Evolutionary conservation across 2,888 invertebrate species (phyloP).

Genomic region (Cephus rjabovi): DNA sequence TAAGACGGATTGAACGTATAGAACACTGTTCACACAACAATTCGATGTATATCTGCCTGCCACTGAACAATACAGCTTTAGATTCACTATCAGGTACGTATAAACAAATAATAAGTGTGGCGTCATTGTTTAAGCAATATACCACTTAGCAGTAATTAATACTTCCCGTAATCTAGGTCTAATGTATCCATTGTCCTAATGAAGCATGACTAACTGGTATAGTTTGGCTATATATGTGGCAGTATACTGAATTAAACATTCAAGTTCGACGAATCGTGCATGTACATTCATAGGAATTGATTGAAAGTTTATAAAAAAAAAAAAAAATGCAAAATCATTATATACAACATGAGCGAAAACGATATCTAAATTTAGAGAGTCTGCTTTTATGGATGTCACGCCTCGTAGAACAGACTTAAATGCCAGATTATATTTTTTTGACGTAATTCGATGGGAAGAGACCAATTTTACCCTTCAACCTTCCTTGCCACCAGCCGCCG

Average conservation of each 20-base stretch:
- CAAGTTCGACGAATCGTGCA: background rate
- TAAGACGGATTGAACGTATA: background rate
- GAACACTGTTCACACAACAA: background rate
- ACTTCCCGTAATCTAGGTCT: background rate
- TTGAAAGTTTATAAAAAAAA: background rate
- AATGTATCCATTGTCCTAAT: background rate
- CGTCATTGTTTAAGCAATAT: background rate
- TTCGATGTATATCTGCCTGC: background rate
- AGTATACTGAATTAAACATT: background rate
- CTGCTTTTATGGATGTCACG: background rate
- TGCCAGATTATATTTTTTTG: conserved; percentile 54
- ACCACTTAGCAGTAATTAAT: background rate
- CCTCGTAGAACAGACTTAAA: background rate
- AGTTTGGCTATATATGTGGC: background rate
- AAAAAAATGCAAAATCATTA: background rate
- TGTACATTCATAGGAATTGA: background rate
- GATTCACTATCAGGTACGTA: background rate
- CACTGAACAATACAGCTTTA: background rate
- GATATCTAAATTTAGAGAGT: background rate
- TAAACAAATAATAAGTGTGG: background rate
- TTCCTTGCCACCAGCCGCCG: conserved; percentile 78
- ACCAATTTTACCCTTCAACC: conserved; percentile 70
- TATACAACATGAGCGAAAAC: background rate
- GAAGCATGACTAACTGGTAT: background rate
- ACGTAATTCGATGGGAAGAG: conserved; percentile 77